phyloP scores from a whole-genome alignment of 1,140 invertebrate genomes.

The Coenobita brevimanus region DNA sequence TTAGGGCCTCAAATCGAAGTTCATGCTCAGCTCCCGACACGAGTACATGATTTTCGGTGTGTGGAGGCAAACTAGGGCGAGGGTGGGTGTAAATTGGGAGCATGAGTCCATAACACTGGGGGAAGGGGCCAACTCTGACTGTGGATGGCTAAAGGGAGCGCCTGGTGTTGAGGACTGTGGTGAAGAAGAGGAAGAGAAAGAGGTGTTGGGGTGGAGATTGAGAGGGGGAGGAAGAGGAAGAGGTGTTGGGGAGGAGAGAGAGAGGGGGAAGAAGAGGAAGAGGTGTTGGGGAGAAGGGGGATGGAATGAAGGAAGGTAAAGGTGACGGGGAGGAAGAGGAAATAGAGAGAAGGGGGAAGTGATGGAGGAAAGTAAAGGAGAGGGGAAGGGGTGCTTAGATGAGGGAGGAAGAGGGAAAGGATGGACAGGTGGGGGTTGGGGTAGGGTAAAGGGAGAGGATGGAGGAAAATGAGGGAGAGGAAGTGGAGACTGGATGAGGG shows the following conservation, averaged over 20 bases:
- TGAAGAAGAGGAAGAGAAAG: too few species aligned
- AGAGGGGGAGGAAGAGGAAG: not conserved
- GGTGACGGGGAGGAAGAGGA: not conserved
- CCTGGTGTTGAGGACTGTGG: not conserved
- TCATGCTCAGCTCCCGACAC: too few species aligned
- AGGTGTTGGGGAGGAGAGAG: slow-evolving; percentile 10
- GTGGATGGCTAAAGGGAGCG: slow-evolving; percentile 14
- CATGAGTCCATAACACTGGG: slow-evolving; percentile 26
- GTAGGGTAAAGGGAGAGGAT: too few species aligned
- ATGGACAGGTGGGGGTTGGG: too few species aligned
- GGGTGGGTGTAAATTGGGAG: slow-evolving; percentile 12
- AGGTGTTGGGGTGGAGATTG: not conserved
- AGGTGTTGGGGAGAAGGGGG: not conserved
- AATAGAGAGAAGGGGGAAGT: not conserved
- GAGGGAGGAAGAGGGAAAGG: too few species aligned
- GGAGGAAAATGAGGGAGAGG: too few species aligned
- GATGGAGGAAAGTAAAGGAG: not conserved
- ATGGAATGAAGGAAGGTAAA: not conserved
- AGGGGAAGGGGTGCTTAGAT: too few species aligned
- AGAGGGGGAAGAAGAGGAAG: slow-evolving; percentile 7
- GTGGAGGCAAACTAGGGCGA: not conserved
- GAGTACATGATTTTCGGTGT: too few species aligned
- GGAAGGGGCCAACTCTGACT: slow-evolving; percentile 4
- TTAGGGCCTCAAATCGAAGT: too few species aligned
- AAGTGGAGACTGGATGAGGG: too few species aligned